A percentile compares a stretch with the other conserved stretches of the same genome.
phyloP scores from a whole-genome alignment of 2,888 invertebrate species.

The Incurvaria masculella region DNA sequence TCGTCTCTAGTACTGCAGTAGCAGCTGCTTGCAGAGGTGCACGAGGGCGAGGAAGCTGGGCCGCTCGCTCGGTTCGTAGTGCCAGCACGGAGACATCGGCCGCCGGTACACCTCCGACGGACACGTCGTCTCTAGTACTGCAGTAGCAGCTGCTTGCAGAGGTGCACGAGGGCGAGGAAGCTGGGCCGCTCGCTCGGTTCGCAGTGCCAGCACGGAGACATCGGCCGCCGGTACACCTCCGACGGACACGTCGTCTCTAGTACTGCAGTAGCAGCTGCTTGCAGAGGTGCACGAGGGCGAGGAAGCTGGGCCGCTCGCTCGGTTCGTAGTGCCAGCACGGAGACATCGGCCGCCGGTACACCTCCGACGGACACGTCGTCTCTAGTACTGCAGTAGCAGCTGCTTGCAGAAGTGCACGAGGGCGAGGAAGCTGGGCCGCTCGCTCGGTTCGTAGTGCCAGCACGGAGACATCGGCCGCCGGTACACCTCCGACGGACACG shows the following conservation, averaged over 20 bases:
- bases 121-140: constrained; percentile 58
- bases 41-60: constrained; percentile 74
- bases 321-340: constrained; percentile 90
- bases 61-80: constrained; percentile 73
- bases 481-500: constrained; percentile 77
- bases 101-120: constrained; percentile 71
- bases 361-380: constrained; percentile 73
- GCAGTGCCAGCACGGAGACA: constrained; percentile 87
- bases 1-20: constrained; percentile 37
- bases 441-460: constrained; percentile 81
- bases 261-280: constrained; percentile 42
- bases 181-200: constrained; percentile 80
- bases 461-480: constrained; percentile 80
- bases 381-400: constrained; percentile 36
- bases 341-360: constrained; percentile 77
- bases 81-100: constrained; percentile 89
- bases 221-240: constrained; percentile 72
- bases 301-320: constrained; percentile 77
- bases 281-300: constrained; percentile 51
- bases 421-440: constrained; percentile 77
- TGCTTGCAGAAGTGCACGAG: constrained; percentile 47
- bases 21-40: constrained; percentile 38
- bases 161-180: constrained; percentile 61
- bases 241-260: constrained; percentile 68
- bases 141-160: constrained; percentile 40